These are phyloP conservation scores for Otolemur crassicaudatus DNA, from an alignment of 2,797 vertebrate genomes.

Conservation along the genomic window DNA sequence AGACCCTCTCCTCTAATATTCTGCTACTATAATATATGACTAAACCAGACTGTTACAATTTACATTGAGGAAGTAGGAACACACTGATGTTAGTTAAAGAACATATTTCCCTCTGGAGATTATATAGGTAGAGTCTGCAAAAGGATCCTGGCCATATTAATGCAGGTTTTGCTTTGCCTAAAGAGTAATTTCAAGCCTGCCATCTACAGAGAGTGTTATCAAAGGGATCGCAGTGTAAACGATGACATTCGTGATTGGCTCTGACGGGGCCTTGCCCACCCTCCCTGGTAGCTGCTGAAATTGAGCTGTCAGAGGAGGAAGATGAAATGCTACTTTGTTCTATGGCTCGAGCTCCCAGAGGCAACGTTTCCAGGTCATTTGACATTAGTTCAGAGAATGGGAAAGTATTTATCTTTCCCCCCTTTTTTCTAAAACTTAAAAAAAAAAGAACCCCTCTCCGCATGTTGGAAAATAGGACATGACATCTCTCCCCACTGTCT, in stretches of 20 bases:
- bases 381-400: conserved; percentile 74
- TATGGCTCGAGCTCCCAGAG: conserved; percentile 75
- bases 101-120: conserved; percentile 40
- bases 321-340: conserved; percentile 87
- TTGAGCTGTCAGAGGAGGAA: conserved; percentile 86
- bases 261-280: conserved; percentile 59
- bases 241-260: conserved; percentile 80
- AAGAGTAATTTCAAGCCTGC: conserved; percentile 76
- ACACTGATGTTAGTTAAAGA: conserved; percentile 50
- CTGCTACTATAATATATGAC: background rate
- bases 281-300: conserved; percentile 81
- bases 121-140: background rate
- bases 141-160: conserved; percentile 49
- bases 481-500: conserved; percentile 47
- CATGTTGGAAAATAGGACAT: conserved; percentile 69
- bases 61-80: conserved; percentile 7
- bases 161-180: conserved; percentile 74
- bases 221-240: conserved; percentile 78
- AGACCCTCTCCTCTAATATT: background rate
- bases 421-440: conserved; percentile 35
- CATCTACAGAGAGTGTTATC: conserved; percentile 73
- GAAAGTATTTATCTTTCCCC: conserved; percentile 57
- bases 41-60: conserved; percentile 14
- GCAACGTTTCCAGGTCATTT: conserved; percentile 83
- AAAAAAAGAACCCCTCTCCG: conserved; percentile 69